Conservation (phyloP, 2,113 vertebrate genomes). For the Elgaria multicarinata region DNA sequence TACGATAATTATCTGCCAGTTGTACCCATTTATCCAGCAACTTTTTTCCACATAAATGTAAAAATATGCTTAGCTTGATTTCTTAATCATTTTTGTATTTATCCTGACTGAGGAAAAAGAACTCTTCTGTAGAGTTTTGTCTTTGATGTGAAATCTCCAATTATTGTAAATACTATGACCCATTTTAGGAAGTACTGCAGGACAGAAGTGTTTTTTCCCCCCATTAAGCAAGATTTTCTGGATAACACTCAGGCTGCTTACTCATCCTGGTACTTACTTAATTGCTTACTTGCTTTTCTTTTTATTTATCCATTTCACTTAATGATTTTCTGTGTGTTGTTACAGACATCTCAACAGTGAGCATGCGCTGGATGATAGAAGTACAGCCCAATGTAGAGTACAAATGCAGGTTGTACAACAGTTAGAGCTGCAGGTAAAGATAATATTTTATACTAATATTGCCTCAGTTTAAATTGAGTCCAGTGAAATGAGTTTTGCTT, state of each 20-base stretch:
- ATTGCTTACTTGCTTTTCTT: conserved; percentile 61
- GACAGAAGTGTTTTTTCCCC: conserved; percentile 36
- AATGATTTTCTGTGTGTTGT: conserved; percentile 84
- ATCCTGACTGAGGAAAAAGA: conserved; percentile 43
- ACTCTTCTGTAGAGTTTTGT: conserved; percentile 58
- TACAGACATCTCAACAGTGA: conserved; percentile 99
- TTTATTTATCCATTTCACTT: conserved; percentile 82
- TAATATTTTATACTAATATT: conserved; percentile 78
- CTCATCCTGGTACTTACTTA: conserved; percentile 73
- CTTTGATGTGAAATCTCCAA: background rate
- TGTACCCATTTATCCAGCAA: conserved; percentile 56
- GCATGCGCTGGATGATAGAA: conserved; percentile 99
- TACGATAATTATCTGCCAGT: conserved; percentile 55
- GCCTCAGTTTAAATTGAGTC: conserved; percentile 72
- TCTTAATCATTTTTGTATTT: conserved; percentile 45
- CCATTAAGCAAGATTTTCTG: conserved; percentile 50
- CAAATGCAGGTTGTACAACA: conserved; percentile 99
- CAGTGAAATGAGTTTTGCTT: conserved; percentile 72
- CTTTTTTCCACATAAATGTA: conserved; percentile 11
- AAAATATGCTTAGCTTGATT: conserved; percentile 41
- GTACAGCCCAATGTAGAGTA: conserved; percentile 99
- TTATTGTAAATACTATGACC: conserved; percentile 27
- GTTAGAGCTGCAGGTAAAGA: conserved; percentile 99
- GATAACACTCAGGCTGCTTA: conserved; percentile 59
- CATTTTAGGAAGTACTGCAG: conserved; percentile 47